phyloP scores from a whole-genome alignment of 2,888 invertebrate species.

The Antheraea yamamai region DNA sequence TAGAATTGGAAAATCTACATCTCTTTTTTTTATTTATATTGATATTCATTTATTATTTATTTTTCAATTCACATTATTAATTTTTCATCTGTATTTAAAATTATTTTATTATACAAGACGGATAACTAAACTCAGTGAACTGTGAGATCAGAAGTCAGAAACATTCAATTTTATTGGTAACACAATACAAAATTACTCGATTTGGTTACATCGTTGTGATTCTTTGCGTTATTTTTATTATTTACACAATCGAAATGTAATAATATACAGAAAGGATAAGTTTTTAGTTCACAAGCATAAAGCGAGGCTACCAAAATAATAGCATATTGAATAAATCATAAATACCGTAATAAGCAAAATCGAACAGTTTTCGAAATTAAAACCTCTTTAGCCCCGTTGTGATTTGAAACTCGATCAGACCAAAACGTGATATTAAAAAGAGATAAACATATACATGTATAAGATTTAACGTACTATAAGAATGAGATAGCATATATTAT shows the following conservation, averaged over 20 bases:
- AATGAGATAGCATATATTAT: too few species aligned
- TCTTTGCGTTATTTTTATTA: background rate
- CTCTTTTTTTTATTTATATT: too few species aligned
- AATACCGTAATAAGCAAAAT: background rate
- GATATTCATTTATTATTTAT: too few species aligned
- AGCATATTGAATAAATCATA: background rate
- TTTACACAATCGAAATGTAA: background rate
- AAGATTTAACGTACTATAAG: too few species aligned
- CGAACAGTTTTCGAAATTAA: too few species aligned
- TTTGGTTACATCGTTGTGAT: background rate
- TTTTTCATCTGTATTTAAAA: background rate
- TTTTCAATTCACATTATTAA: too few species aligned
- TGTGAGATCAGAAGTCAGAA: background rate
- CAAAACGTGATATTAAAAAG: too few species aligned
- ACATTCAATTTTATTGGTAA: background rate
- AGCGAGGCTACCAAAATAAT: background rate
- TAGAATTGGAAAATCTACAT: too few species aligned
- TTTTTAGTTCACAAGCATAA: background rate
- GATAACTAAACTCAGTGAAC: background rate
- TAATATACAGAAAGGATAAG: background rate
- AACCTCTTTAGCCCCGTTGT: too few species aligned
- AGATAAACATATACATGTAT: too few species aligned
- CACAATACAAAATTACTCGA: conserved; percentile 5
- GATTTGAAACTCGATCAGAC: too few species aligned
- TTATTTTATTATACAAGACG: background rate